Evolutionary conservation across 1,140 invertebrate species (phyloP).

Genomic region (Phenacoccus solenopsis): DNA sequence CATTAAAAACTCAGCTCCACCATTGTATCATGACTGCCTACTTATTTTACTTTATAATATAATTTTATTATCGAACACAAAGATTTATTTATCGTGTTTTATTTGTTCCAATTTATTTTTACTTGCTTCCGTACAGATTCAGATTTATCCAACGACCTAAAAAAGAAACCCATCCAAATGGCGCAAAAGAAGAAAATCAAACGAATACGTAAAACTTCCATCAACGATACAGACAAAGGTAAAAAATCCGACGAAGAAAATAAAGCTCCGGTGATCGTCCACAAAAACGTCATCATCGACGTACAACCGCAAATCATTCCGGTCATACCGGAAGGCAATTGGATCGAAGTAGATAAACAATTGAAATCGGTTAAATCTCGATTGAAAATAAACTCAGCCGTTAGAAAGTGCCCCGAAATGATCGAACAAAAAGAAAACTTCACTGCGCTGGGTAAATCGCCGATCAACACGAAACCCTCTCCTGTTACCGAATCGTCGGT

Average conservation of each 20-base stretch:
- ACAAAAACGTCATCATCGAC: background rate
- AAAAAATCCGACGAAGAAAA: constrained; percentile 1
- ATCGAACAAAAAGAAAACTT: background rate
- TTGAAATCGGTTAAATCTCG: background rate
- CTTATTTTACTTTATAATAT: too few species aligned
- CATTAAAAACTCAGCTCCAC: too few species aligned
- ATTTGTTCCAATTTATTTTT: background rate
- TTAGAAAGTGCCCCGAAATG: background rate
- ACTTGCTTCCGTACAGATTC: background rate
- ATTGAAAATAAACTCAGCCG: background rate
- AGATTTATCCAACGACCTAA: background rate
- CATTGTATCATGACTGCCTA: too few species aligned
- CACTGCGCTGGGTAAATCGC: background rate
- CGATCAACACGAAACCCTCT: too few species aligned
- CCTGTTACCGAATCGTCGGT: background rate
- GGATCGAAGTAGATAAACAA: background rate
- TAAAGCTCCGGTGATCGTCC: background rate
- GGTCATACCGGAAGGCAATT: background rate
- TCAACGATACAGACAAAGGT: background rate
- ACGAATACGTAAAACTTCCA: background rate
- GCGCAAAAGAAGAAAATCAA: background rate
- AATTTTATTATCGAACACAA: too few species aligned
- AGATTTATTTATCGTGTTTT: too few species aligned
- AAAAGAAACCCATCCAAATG: background rate
- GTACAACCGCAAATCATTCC: background rate